Conservation (phyloP, 1,140 invertebrate genomes). For the Drosophila sp. region DNA sequence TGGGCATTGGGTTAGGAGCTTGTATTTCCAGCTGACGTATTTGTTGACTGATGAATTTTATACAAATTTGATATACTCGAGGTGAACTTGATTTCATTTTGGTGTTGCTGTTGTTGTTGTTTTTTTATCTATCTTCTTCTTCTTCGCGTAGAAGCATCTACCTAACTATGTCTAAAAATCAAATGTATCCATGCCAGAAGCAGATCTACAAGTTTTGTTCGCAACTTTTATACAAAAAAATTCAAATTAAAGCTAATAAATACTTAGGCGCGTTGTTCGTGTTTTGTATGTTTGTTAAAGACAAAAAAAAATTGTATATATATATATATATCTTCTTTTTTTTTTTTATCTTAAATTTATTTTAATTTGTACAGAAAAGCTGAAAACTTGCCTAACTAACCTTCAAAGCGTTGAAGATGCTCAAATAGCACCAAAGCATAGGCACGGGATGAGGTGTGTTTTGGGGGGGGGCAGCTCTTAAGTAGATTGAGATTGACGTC, state of each 20-base stretch:
- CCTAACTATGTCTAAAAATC: conserved; percentile 43
- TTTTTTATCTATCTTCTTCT: conserved; percentile 40
- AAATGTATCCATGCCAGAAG: conserved; percentile 58
- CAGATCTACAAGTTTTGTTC: conserved; percentile 70
- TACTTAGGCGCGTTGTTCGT: conserved; percentile 62
- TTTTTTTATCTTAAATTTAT: conserved; percentile 66
- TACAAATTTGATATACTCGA: conserved; percentile 81
- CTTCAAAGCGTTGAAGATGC: conserved; percentile 54
- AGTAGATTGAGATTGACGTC: conserved; percentile 47
- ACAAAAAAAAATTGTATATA: conserved; percentile 19
- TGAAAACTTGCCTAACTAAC: conserved; percentile 69
- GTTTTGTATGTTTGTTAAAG: conserved; percentile 39
- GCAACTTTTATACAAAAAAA: conserved; percentile 63
- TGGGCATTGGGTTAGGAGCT: conserved; percentile 20
- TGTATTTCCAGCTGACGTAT: conserved; percentile 71
- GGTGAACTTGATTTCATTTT: conserved; percentile 77
- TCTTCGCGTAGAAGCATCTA: conserved; percentile 72
- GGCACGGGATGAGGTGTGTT: not conserved
- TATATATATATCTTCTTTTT: conserved; percentile 49
- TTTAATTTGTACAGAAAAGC: conserved; percentile 49
- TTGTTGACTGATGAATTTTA: conserved; percentile 77
- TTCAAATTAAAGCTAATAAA: conserved; percentile 80
- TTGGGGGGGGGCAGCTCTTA: not conserved
- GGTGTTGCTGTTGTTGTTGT: conserved; percentile 27
- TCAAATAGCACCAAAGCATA: not conserved